Evolutionary conservation across 2,797 vertebrate species (phyloP), one percentile per base, ranked within the genome.

Genomic region (Sardinella longiceps): DNA sequence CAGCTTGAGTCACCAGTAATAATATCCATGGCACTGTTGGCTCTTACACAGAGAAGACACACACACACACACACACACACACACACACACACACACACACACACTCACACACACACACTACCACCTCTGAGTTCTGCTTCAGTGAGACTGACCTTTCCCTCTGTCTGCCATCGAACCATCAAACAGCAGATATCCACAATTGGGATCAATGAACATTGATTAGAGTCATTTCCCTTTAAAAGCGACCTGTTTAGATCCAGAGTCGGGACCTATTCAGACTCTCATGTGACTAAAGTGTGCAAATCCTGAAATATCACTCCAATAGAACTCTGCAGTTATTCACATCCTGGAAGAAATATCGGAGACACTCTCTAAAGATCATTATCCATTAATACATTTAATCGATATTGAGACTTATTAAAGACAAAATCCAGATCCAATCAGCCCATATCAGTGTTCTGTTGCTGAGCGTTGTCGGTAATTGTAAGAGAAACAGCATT

Each of bases 91-190:
- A 74, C 66, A 39, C 30, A 20, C 66, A 39, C 33, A 74, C 66
- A 74, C 33, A 39, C 30, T 7, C 66, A 39, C 33, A 74, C 66
- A 74, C 33, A 20, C 30, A 37, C 66, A 39, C 63, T 28, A 18
- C 12, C 30, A 33, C n/a, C 58, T n/a, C 18, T 63, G 23, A 74
- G 66, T 74, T 70, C 30, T 39, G n/a, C 56, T 60, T 60, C n/a
- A 60, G 56, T n/a, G 14, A 20, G 15, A 74, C 66, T 74, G 66
- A 74, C 66, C 66, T 74, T 74, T 74, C 43, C 46, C 9, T 84
- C 56, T 81, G 43, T 28, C 77, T 43, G 50, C 74, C 77, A 60
- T 30, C 10, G 25, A 66, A 33, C 60, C 60, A 66, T 66, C 60
- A 66, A 66, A 66, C 60, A 66, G 60, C 66, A 74, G 66, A 74